Conservation (phyloP, 2,113 vertebrate genomes). For the Galbula dea region DNA sequence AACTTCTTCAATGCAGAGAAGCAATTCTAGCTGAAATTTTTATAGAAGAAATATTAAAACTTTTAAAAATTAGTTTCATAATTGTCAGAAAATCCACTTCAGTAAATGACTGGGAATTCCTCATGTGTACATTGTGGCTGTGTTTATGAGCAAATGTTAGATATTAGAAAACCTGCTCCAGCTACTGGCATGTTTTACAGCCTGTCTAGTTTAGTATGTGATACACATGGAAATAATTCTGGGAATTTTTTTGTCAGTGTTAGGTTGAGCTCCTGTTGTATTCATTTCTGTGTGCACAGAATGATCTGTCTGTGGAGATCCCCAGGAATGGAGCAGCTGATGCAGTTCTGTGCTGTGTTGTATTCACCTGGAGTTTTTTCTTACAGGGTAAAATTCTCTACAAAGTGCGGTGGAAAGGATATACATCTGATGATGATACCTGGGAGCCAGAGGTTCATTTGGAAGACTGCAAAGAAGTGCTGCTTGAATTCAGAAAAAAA, state of each 20-base stretch:
- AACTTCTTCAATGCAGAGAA: background rate
- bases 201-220: background rate
- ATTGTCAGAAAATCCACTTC: background rate
- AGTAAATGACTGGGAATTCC: background rate
- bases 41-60: background rate
- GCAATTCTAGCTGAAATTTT: background rate
- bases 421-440: conserved; percentile 93
- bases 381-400: conserved; percentile 87
- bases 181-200: background rate
- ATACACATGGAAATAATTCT: background rate
- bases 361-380: background rate
- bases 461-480: conserved; percentile 93
- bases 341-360: background rate
- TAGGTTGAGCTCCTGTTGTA: background rate
- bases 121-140: background rate
- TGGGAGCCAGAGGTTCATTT: conserved; percentile 95
- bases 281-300: background rate
- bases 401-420: conserved; percentile 96
- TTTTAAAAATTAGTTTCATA: background rate
- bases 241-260: background rate
- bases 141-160: background rate
- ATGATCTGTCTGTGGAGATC: background rate
- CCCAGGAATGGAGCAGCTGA: background rate
- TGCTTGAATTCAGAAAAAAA: conserved; percentile 85
- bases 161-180: background rate